Evolutionary conservation across 1,140 invertebrate species (phyloP).

Genomic region (Drosophila takahashii): DNA sequence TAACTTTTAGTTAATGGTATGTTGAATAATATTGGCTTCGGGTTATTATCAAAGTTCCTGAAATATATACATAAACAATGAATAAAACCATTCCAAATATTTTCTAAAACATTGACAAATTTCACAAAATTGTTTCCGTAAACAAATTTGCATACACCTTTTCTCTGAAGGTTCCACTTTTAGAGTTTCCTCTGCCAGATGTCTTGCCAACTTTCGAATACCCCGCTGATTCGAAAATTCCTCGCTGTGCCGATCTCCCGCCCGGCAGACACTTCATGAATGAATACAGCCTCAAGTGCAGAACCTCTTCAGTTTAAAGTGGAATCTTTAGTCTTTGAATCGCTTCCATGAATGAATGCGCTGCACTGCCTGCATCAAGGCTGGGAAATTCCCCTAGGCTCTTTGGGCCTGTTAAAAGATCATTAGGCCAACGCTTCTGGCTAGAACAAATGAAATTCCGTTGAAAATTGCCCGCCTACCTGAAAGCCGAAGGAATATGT

Average conservation of each 20-base stretch:
- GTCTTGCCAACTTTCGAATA: slow-evolving; percentile 32
- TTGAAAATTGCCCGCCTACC: slow-evolving; percentile 67
- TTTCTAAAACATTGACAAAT: background rate
- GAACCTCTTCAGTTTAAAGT: slow-evolving; percentile 80
- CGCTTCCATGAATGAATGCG: slow-evolving; percentile 63
- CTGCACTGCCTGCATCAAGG: slow-evolving; percentile 36
- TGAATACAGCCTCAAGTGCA: slow-evolving; percentile 69
- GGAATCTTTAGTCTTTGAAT: slow-evolving; percentile 51
- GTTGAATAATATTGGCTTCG: too few relatives aligned
- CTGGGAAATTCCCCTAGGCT: slow-evolving; percentile 59
- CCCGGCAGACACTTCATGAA: slow-evolving; percentile 69
- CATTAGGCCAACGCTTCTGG: slow-evolving; percentile 63
- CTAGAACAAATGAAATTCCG: slow-evolving; percentile 58
- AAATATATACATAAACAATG: background rate
- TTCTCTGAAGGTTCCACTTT: background rate
- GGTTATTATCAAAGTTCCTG: too few relatives aligned
- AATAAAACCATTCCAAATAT: background rate
- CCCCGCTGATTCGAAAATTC: slow-evolving; percentile 34
- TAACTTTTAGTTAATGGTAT: too few relatives aligned
- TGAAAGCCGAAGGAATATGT: slow-evolving; percentile 50
- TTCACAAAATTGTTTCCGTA: background rate
- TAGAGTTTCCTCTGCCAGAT: slow-evolving; percentile 37
- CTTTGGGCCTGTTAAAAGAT: slow-evolving; percentile 73
- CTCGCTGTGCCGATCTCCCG: slow-evolving; percentile 34
- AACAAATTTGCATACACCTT: slow-evolving; percentile 47